Evolutionary conservation across 35 echinoderm and acorn worm species (phyloP).

Genomic region (Eucidaris tribuloides): DNA sequence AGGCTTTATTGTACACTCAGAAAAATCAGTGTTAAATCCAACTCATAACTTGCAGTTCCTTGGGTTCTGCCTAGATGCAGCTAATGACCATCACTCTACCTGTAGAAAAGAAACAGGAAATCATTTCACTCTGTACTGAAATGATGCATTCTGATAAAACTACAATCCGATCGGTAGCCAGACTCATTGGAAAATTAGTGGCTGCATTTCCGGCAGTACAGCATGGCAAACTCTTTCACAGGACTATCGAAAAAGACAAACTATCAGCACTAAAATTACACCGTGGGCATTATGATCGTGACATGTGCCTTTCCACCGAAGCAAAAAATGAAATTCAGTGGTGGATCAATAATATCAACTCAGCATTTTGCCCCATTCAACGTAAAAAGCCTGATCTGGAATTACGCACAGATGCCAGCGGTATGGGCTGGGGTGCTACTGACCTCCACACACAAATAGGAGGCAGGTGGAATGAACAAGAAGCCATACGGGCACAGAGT

Average conservation of each 20-base stretch:
- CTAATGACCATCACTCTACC: constrained; percentile 18
- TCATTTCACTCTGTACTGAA: constrained; percentile 13
- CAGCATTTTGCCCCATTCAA: not conserved
- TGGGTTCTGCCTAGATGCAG: constrained; percentile 24
- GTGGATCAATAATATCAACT: constrained; percentile 33
- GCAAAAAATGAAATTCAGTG: constrained; percentile 41
- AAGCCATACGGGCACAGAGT: not conserved
- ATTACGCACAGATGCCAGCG: constrained; percentile 45
- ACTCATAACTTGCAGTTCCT: constrained; percentile 6
- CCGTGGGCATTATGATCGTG: constrained; percentile 44
- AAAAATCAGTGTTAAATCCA: constrained; percentile 31
- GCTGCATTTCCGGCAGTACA: constrained; percentile 46
- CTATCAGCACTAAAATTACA: not conserved
- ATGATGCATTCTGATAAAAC: not conserved
- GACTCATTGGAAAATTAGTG: constrained; percentile 52
- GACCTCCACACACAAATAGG: constrained; percentile 6
- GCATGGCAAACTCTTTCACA: constrained; percentile 57
- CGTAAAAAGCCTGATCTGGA: not conserved
- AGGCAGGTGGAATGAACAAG: constrained; percentile 44
- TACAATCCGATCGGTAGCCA: constrained; percentile 30
- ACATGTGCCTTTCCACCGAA: constrained; percentile 23
- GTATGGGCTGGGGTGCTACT: constrained; percentile 34
- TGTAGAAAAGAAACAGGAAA: constrained; percentile 3
- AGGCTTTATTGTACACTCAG: constrained; percentile 30
- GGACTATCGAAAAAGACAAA: constrained; percentile 51